These are phyloP conservation scores for Poeciliopsis retropinna DNA, from an alignment of 2,113 vertebrate genomes.

Conservation along the genomic window DNA sequence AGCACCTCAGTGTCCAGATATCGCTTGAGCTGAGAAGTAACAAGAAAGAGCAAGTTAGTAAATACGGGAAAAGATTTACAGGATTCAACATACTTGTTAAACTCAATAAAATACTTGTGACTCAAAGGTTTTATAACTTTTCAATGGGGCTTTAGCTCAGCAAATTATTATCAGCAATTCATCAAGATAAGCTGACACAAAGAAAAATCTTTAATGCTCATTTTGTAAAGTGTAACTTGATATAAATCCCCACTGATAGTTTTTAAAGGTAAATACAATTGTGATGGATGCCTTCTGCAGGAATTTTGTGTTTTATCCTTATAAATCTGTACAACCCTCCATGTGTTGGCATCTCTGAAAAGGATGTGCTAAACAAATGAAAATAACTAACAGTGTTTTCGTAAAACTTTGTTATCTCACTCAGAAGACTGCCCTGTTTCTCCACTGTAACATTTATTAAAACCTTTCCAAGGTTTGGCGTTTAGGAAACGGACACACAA, in stretches of 20 bases:
- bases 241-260: not conserved
- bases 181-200: not conserved
- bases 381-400: not conserved
- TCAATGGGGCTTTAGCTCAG: not conserved
- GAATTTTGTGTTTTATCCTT: not conserved
- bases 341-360: not conserved
- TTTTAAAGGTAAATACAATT: not conserved
- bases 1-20: conserved; percentile 87
- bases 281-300: not conserved
- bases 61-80: not conserved
- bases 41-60: conserved; percentile 12
- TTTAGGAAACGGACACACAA: too few species aligned
- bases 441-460: not conserved
- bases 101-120: too few species aligned
- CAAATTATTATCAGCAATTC: not conserved
- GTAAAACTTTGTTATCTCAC: not conserved
- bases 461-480: not conserved
- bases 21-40: conserved; percentile 87
- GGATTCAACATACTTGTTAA: not conserved
- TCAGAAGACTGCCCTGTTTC: not conserved
- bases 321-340: too few species aligned
- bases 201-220: not conserved
- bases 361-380: not conserved
- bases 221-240: not conserved
- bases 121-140: too few species aligned